Evolutionary conservation across 30 jellyfish, hydroid and myxozoan species (phyloP).

Genomic region (Cassiopea xamachana): DNA sequence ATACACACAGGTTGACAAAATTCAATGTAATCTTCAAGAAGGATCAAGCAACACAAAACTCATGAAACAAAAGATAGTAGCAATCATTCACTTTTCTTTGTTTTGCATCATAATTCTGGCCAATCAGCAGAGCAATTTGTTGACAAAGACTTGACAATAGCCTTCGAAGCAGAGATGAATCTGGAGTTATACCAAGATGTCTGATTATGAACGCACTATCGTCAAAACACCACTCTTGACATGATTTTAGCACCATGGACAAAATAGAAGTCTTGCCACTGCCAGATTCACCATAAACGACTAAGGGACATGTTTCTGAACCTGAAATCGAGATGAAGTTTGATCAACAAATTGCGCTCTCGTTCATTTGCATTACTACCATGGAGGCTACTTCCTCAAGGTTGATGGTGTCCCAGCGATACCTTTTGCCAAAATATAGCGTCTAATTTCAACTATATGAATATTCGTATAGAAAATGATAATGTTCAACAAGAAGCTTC

Average conservation of each 20-base stretch:
- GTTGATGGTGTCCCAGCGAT: too few relatives aligned
- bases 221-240: constrained; percentile 39
- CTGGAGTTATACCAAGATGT: constrained; percentile 79
- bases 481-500: too few relatives aligned
- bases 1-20: not conserved
- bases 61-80: not conserved
- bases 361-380: too few relatives aligned
- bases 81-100: constrained; percentile 23
- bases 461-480: too few relatives aligned
- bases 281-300: constrained; percentile 82
- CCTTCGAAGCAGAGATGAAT: constrained; percentile 66
- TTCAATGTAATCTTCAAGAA: not conserved
- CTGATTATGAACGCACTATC: constrained; percentile 53
- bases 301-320: constrained; percentile 47
- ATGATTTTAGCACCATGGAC: constrained; percentile 34
- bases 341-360: too few relatives aligned
- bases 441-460: too few relatives aligned
- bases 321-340: constrained; percentile 8
- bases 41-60: not conserved
- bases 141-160: constrained; percentile 65
- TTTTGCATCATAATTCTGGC: constrained; percentile 23
- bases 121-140: constrained; percentile 53
- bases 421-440: too few relatives aligned
- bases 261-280: constrained; percentile 81
- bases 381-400: too few relatives aligned